These are phyloP conservation scores for Chroicocephalus ridibundus DNA, from an alignment of 2,113 vertebrate genomes.

Conservation along the genomic window DNA sequence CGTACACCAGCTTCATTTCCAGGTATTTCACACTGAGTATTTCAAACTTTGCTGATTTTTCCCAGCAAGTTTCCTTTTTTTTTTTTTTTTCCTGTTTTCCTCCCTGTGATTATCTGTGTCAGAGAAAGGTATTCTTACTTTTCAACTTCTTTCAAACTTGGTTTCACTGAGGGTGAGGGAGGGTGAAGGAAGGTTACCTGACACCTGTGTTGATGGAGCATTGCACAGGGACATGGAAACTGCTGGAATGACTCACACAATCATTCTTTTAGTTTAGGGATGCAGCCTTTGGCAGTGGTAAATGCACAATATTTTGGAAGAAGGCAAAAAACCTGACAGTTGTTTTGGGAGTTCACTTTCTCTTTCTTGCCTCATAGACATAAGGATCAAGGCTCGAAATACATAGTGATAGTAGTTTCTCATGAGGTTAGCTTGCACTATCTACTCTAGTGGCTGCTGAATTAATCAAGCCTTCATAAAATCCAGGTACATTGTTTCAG, in stretches of 20 bases:
- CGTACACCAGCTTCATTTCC: background rate
- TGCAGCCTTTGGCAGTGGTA: background rate
- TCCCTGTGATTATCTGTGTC: background rate
- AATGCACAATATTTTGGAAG: background rate
- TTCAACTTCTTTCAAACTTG: background rate
- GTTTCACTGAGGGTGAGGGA: background rate
- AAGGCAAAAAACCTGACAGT: background rate
- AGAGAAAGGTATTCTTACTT: background rate
- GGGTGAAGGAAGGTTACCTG: background rate
- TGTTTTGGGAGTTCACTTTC: background rate
- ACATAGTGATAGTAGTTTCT: background rate
- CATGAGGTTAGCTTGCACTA: background rate
- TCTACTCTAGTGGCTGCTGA: background rate
- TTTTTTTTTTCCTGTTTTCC: background rate
- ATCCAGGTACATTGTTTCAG: background rate
- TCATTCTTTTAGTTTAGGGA: background rate
- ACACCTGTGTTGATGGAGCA: background rate
- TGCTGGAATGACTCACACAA: background rate
- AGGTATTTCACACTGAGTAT: background rate
- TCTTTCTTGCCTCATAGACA: background rate
- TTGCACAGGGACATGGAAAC: background rate
- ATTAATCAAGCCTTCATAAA: background rate
- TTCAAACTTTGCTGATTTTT: background rate
- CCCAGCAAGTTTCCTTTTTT: background rate
- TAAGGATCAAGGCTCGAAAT: background rate